Base-by-base conservation (phyloP, 2,888 invertebrate species). In the Hyles lineata region DNA sequence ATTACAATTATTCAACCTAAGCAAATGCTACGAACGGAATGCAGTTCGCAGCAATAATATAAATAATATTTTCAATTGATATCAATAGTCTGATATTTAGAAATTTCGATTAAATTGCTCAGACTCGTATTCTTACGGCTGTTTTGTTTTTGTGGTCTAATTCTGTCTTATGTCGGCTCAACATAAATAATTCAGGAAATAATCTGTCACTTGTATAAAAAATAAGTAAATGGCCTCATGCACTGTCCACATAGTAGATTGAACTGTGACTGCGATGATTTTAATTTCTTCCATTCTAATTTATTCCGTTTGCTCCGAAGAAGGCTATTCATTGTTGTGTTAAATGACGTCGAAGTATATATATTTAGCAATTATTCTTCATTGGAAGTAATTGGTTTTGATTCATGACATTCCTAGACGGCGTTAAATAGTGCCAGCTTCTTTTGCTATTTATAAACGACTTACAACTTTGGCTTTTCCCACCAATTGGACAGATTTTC, bases 311-410 rank as follows among this genome's bases (percentile, higher is more conserved):
- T 35, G 43, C 43, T 59, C 43, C 17, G 23, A 25, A 71, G 70
- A 71, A 71, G 67, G 35, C 60, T 63, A 59, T 73, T 75, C 43
- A 78, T 72, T 74, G 75, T 70, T 72, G 76, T 78, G 76, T 72
- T 73, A 79, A 67, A 74, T 72, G 70, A 74, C 72, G 72, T 76
- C 74, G 71, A 76, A 78, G 43, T 70, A 74, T 74, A 52, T 61
- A 80, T 74, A 74, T 74, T 77, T 78, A 78, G 71, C 79, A 82
- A 82, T 81, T 83, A 81, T 83, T 82, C 77, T 82, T 83, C 78
- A 84, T 86, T 84, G 76, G 77, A 74, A 74, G 74, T 83, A 83
- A 84, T 85, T 83, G 80, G 73, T 81, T 81, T 79, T 81, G 82
- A 83, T 85, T 81, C 76, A 59, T 67, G 52, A 35, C 67, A 52